A percentile compares a stretch with the other conserved stretches of the same genome.
Conservation (phyloP, 2,888 invertebrate species). For the Eupithecia subfuscata region DNA sequence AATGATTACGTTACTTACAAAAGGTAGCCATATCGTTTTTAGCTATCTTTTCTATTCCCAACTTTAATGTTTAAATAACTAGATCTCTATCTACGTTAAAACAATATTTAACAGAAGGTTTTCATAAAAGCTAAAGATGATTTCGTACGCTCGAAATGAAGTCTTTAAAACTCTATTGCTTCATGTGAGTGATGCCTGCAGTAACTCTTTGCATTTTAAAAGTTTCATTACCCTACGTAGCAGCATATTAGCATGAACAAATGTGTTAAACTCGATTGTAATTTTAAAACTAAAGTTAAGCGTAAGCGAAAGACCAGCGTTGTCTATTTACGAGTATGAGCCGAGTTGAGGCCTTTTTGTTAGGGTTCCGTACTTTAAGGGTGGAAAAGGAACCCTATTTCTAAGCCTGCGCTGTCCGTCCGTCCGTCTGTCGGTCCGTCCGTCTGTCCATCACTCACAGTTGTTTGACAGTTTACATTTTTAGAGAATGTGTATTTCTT, state of each 20-base stretch:
- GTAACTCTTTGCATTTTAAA: conserved; percentile 15
- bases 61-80: background rate
- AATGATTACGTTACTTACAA: background rate
- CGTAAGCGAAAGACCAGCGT: background rate
- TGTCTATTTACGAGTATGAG: background rate
- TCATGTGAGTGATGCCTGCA: background rate
- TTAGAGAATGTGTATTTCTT: no score
- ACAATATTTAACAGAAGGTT: background rate
- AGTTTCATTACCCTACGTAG: conserved; percentile 10
- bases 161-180: background rate
- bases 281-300: background rate
- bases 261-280: conserved; percentile 4
- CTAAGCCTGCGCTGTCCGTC: no score
- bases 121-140: background rate
- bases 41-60: background rate
- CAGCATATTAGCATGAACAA: background rate
- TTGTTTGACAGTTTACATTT: no score
- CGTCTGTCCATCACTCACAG: no score
- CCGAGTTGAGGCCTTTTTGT: no score
- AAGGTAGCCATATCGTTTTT: background rate
- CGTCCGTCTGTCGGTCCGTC: no score
- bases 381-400: no score
- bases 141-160: conserved; percentile 3
- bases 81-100: background rate
- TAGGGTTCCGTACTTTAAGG: no score